Evolutionary conservation across 2,797 vertebrate species (phyloP), one percentile per base, ranked within the genome.

Genomic region (Natrix natrix): DNA sequence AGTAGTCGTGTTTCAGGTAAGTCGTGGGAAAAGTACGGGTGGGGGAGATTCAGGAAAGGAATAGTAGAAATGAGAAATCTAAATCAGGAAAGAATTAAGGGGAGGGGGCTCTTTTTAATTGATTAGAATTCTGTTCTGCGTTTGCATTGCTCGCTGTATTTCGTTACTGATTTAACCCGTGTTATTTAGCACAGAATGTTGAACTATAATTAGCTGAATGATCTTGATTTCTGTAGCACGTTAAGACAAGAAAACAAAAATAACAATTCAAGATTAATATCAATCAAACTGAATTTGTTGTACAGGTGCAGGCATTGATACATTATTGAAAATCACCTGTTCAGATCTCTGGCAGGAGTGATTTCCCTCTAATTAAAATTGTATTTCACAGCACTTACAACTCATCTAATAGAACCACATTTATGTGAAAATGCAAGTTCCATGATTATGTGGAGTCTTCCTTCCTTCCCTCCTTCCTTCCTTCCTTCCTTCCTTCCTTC

Each of bases 1-100:
- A 95, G 98, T 99, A 32, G 98, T 99, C 90, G 98, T 99, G 90
- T 99, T 99, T 92, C 99, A 99, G 98, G 99, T 99, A 95, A 97
- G 98, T 57, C 0, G 2, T 5, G 20, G 10, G 2, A 54, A 63
- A 59, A 37, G n/a, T 52, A 3, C 52, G 0, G 22, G 0, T 5
- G 89, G 28, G 48, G 28, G 2, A 28, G 26, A 37, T 37, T 56
- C 12, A 16, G 12, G 20, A 4, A 90, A 28, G 4, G 5, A 69
- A 32, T 10, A 14, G 13, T 16, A 61, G 3, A 37, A 37, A 37
- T 32, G 69, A 74, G 66, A 20, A 74, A 43, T 17, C 17, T 78
- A 78, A 20, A 3, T 78, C 69, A 43, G 69, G 22, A 43, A 78
- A 8, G 17, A 78, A 78, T 43, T 78, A 78, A 10, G 20, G 69